Base-by-base conservation (phyloP, 2,888 invertebrate species). In the Unio delphinus region DNA sequence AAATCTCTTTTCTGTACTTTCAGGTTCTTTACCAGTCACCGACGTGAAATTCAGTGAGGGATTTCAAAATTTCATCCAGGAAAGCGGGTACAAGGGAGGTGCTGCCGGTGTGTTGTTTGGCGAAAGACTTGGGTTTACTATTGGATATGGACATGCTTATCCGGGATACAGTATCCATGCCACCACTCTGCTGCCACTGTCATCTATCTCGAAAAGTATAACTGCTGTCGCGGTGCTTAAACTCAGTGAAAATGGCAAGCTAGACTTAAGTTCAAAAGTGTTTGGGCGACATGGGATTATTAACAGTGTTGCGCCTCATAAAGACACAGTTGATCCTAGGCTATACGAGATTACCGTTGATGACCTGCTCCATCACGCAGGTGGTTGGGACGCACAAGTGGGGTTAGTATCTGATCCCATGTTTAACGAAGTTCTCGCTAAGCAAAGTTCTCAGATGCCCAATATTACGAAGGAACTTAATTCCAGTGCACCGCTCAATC, bases 271-370 rank as follows among this genome's bases (percentile, higher is more conserved):
- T 11, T 72, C 78, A 30, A 78, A 77, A 55, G 82, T 88, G 20
- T 87, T 87, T 69, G 86, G 87, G 6, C 59, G 70, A 4, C 67
- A 70, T 20, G 85, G 86, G 0, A 74, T 83, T 8, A 76, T 87
- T 54, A 60, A 73, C 30, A 64, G 65, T 61, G 61, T 86, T 18
- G 75, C 74, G 34, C 83, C 83, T 23, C 78, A 71, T 65, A 66
- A 67, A 20, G 66, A 73, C 3, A 65, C 69, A 0, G 68, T 71
- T 17, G 88, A 88, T 68, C 74, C 68, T 4, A 69, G 85, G 56
- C 73, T 88, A 23, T 69, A 79, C 23, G 81, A 86, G 61, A 86
- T 88, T 65, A 88, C 87, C 0, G 82, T 88, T 6, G 84, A 83
- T 55, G 80, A 88, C 68, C 76, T 88, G 30, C 79, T 88, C 1